These are phyloP conservation scores for Rugalucina vietnamica DNA, from an alignment of 2,888 invertebrate species.

Conservation along the genomic window DNA sequence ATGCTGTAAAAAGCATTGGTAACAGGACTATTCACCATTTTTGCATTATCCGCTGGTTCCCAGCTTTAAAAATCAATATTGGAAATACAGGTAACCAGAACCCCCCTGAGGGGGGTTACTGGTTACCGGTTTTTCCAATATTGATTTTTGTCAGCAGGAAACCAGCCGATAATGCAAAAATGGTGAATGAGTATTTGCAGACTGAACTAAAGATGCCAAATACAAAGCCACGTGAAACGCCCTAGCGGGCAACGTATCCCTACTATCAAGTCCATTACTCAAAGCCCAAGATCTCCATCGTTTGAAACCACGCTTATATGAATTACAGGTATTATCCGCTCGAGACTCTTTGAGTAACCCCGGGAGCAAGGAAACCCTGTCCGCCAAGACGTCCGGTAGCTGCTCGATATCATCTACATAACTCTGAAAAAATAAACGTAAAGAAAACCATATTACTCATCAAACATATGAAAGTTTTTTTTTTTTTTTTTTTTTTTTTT, in stretches of 20 bases:
- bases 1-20: slow-evolving; percentile 23
- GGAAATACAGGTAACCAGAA: too few relatives aligned
- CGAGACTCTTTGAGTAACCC: slow-evolving; percentile 11
- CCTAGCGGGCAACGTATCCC: slow-evolving; percentile 13
- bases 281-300: slow-evolving; percentile 13
- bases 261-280: not conserved
- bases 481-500: too few relatives aligned
- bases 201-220: slow-evolving; percentile 29
- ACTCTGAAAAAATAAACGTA: slow-evolving; percentile 26
- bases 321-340: not conserved
- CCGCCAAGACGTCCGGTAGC: slow-evolving; percentile 20
- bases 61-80: too few relatives aligned
- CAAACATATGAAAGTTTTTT: too few relatives aligned
- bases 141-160: too few relatives aligned
- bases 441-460: too few relatives aligned
- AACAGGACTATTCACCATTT: too few relatives aligned
- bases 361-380: slow-evolving; percentile 34
- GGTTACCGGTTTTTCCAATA: too few relatives aligned
- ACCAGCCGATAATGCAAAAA: too few relatives aligned
- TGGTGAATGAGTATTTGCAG: slow-evolving; percentile 16
- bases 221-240: slow-evolving; percentile 27
- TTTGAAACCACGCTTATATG: not conserved
- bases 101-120: too few relatives aligned
- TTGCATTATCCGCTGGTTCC: too few relatives aligned
- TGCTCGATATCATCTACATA: not conserved